Evolutionary conservation across 2,888 invertebrate species (phyloP), one percentile per base, ranked within the genome.

Genomic region (Antheraea yamamai): DNA sequence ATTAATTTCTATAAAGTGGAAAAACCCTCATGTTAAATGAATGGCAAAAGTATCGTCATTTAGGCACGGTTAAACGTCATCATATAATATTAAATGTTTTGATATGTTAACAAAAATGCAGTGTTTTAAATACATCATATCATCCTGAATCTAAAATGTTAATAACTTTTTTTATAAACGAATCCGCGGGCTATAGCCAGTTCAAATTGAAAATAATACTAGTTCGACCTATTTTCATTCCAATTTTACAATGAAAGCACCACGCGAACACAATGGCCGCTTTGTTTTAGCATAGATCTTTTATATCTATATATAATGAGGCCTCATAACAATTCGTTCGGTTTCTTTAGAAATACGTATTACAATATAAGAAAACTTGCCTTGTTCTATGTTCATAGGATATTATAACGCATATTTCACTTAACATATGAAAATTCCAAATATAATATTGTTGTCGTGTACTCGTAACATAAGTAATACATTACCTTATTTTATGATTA

Each of bases 301-400:
- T 30, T 39, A n/a, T 39, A 70, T 70, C 70, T 70, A 20, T 23
- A 39, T 39, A 18, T n/a, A 70, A 70, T 70, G 39, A 70, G 39
- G 3, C 70, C 10, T 20, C 39, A 20, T 70, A 39, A 8, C n/a
- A 70, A 70, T 18, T 70, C 70, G 39, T 39, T 70, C 39, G 39
- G 70, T 39, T 70, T 39, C 39, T 70, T 70, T 70, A 39, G n/a
- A 70, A 70, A 70, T 18, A 66, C 39, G 20, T 70, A 30, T 30
- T 20, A n/a, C 20, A 39, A n/a, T 20, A 70, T 7, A 39, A 70
- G 39, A 2, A 70, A 68, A n/a, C 4, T 0, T 1, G 10, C 20
- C 39, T 10, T 70, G 8, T 70, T 70, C 20, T 70, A n/a, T 39
- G 6, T 20, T 68, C 18, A 68, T 18, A 26, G 30, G 8, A 30